Evolutionary conservation across 2,888 invertebrate species (phyloP).

Genomic region (Villa cingulata): DNA sequence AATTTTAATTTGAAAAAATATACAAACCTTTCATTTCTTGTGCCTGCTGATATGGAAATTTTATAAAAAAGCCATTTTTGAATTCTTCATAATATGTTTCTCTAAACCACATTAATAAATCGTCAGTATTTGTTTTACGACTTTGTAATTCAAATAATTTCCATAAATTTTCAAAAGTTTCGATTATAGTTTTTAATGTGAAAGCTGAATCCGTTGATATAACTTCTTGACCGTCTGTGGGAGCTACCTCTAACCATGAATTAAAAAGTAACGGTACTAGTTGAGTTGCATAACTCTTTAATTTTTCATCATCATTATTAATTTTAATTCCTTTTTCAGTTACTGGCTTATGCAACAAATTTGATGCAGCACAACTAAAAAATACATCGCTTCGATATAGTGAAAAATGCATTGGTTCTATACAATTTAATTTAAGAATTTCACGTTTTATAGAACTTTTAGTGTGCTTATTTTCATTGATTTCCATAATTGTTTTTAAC

Average conservation of each 20-base stretch:
- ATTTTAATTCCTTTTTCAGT: constrained; percentile 21
- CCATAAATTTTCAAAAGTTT: constrained; percentile 49
- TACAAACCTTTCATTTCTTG: constrained; percentile 1
- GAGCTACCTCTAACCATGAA: constrained; percentile 70
- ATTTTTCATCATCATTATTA: constrained; percentile 35
- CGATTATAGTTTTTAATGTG: constrained; percentile 47
- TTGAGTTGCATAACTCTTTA: constrained; percentile 49
- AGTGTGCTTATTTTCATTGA: too few relatives aligned
- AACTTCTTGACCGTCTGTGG: constrained; percentile 35
- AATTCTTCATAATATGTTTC: constrained; percentile 42
- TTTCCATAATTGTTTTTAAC: constrained; percentile 31
- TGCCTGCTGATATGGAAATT: constrained; percentile 28
- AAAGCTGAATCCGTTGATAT: constrained; percentile 49
- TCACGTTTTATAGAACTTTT: too few relatives aligned
- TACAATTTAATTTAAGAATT: too few relatives aligned
- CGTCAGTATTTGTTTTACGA: constrained; percentile 23
- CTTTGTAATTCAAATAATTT: constrained; percentile 34
- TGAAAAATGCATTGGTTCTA: constrained; percentile 4
- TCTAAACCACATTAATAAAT: constrained; percentile 40
- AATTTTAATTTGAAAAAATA: neutral
- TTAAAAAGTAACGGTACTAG: constrained; percentile 67
- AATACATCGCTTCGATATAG: constrained; percentile 10
- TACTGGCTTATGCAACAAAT: constrained; percentile 36
- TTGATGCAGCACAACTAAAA: constrained; percentile 29
- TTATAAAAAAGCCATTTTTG: constrained; percentile 41